Evolutionary conservation across 2,113 vertebrate genomes (phyloP).

Genomic region (Neogobius melanostomus): DNA sequence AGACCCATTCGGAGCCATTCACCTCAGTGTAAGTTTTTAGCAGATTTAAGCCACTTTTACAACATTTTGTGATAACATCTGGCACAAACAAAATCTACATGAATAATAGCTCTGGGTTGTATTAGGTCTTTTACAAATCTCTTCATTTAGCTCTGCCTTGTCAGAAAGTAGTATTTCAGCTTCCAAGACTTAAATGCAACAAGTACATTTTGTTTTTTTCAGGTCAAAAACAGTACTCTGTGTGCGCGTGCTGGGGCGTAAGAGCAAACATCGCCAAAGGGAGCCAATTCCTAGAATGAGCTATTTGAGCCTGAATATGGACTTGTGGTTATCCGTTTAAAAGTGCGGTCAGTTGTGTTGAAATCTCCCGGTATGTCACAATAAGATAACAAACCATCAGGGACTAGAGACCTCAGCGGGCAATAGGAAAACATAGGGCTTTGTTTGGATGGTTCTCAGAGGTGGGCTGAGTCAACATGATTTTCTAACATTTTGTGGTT

Average conservation of each 20-base stretch:
- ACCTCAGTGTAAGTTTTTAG: no score
- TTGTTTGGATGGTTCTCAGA: neutral
- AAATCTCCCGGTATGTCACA: slow-evolving; percentile 31
- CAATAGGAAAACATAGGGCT: slow-evolving; percentile 20
- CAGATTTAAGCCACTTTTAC: no score
- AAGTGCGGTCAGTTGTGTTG: slow-evolving; percentile 43
- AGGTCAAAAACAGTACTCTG: neutral
- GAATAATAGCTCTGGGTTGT: no score
- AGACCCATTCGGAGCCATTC: no score
- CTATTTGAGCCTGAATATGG: slow-evolving; percentile 52
- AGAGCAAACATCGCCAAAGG: slow-evolving; percentile 31
- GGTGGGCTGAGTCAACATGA: neutral
- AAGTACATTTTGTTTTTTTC: neutral
- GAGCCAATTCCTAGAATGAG: slow-evolving; percentile 52
- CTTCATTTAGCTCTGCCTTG: no score
- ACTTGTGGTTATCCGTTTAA: slow-evolving; percentile 55
- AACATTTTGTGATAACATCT: no score
- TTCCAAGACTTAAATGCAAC: neutral
- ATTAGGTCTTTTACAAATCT: no score
- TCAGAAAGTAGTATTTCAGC: slow-evolving; percentile 45
- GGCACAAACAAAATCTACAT: no score
- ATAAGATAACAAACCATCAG: slow-evolving; percentile 51
- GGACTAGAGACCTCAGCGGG: slow-evolving; percentile 31
- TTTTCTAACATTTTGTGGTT: neutral
- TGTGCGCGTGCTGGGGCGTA: slow-evolving; percentile 6